These are phyloP conservation scores for Acanthopagrus latus DNA, from an alignment of 2,797 vertebrate genomes.

Conservation along the genomic window DNA sequence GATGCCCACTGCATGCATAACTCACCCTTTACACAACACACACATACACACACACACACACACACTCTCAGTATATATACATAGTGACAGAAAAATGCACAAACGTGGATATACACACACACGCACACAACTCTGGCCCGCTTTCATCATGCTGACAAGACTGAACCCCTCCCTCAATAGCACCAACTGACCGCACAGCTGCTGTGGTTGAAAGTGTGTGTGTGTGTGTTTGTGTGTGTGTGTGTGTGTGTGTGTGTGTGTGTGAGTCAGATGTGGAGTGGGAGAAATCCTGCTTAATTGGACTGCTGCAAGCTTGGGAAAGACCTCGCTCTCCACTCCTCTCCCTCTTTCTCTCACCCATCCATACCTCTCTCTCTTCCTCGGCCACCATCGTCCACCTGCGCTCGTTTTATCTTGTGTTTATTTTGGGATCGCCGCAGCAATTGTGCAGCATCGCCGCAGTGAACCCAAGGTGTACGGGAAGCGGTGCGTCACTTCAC, in stretches of 20 bases:
- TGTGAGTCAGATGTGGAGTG: constrained; percentile 60
- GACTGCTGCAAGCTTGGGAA: constrained; percentile 77
- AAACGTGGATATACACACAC: constrained; percentile 23
- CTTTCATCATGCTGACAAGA: constrained; percentile 66
- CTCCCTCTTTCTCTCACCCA: constrained; percentile 34
- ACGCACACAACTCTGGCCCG: constrained; percentile 33
- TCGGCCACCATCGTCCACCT: constrained; percentile 26
- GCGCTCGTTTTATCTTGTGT: constrained; percentile 18
- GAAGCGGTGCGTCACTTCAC: neutral
- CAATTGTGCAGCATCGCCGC: neutral
- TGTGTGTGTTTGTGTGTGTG: constrained; percentile 41
- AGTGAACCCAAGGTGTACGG: neutral
- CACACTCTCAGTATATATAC: constrained; percentile 20
- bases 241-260: constrained; percentile 41
- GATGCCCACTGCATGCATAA: constrained; percentile 64
- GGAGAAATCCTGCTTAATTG: constrained; percentile 81
- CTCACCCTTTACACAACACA: constrained; percentile 55
- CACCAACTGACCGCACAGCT: constrained; percentile 70
- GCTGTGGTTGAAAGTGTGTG: constrained; percentile 45
- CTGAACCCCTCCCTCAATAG: constrained; percentile 58
- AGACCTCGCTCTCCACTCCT: constrained; percentile 56
- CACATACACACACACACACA: constrained; percentile 10
- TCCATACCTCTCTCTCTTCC: constrained; percentile 9
- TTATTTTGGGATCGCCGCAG: neutral
- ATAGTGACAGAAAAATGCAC: constrained; percentile 33